Base-by-base conservation (phyloP, 1,140 invertebrate species). In the Drosophila pallidifrons region DNA sequence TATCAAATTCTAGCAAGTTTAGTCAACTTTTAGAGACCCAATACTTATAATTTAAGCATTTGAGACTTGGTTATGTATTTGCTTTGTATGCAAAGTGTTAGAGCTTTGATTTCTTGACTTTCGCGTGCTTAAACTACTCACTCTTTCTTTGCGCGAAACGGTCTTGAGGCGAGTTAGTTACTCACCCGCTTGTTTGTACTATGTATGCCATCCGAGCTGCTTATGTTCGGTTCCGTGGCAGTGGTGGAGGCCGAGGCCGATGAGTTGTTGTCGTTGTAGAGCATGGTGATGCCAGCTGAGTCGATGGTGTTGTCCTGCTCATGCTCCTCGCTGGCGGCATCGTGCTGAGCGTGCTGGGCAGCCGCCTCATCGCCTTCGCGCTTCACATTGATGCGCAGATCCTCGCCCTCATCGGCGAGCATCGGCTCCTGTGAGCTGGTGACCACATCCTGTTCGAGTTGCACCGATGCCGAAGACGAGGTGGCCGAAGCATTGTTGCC, bases 241-340 rank as follows among this genome's bases (percentile, higher is more conserved):
- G 71, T 91, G 55, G 82, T 92, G 28, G 82, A 90, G 63, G 79
- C 81, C 73, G 87, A 83, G 8, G 87, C 77, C 65, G 82, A 79
- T 46, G 91, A 82, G 60, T 86, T 82, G 77, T 83, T 91, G 59
- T 91, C 78, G 61, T 91, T 79, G 38, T 78, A 88, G 47, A 85
- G 72, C 59, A 90, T 80, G 5, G 81, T 81, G 6, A 82, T 80
- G 55, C 92, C 89, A 45, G 93, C 94, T 0, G 95, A 95, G 78
- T 96, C 95, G 0, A 96, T 94, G 0, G 95, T 96, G 78, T 95
- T 95, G 77, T 96, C 95, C 93, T 96, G 95, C 72, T 96, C 94
- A 5, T 93, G 93, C 32, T 94, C 94, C 32, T 93, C 93, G 51
- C 75, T 69, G 45, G 65, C 66, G 28, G 43, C 30, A 15, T 76